Percentiles rank a stretch among this genome's conserved stretches.
These are phyloP conservation scores for Sebastes diaconus DNA, from an alignment of 2,797 vertebrate genomes.

Conservation along the genomic window DNA sequence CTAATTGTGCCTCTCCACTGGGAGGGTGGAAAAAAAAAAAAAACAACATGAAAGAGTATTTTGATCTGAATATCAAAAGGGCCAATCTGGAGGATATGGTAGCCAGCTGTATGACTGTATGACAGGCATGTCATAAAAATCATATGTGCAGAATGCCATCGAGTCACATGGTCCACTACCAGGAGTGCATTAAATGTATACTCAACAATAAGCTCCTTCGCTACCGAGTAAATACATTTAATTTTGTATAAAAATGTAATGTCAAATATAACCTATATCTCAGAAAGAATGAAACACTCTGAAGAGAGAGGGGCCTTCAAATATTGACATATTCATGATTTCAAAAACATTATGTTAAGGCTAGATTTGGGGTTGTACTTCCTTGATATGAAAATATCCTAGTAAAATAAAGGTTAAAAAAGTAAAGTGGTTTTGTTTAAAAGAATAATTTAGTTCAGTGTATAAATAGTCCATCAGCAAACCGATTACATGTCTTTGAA, in stretches of 20 bases:
- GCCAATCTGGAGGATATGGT: constrained; percentile 28
- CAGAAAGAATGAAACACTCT: not conserved
- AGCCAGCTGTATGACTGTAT: constrained; percentile 52
- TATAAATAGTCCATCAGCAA: constrained; percentile 4
- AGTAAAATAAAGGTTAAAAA: not conserved
- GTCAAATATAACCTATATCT: not conserved
- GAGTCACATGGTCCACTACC: not conserved
- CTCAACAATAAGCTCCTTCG: not conserved
- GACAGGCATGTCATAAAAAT: constrained; percentile 44
- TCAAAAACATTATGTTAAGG: constrained; percentile 8
- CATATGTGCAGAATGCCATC: not conserved
- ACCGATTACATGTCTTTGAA: not conserved
- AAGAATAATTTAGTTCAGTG: not conserved
- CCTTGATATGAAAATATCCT: not conserved
- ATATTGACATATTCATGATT: not conserved
- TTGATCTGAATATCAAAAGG: constrained; percentile 73
- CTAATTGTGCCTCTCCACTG: constrained; percentile 55
- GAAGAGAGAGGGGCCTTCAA: not conserved
- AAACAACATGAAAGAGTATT: constrained; percentile 49
- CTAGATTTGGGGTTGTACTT: not conserved
- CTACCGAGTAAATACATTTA: not conserved
- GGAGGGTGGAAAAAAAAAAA: not conserved
- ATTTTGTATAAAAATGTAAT: not conserved
- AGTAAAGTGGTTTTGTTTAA: not conserved
- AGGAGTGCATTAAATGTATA: not conserved